Evolutionary conservation across 1,140 invertebrate species (phyloP), one percentile per base, ranked within the genome.

Genomic region (Trichonephila clavata): DNA sequence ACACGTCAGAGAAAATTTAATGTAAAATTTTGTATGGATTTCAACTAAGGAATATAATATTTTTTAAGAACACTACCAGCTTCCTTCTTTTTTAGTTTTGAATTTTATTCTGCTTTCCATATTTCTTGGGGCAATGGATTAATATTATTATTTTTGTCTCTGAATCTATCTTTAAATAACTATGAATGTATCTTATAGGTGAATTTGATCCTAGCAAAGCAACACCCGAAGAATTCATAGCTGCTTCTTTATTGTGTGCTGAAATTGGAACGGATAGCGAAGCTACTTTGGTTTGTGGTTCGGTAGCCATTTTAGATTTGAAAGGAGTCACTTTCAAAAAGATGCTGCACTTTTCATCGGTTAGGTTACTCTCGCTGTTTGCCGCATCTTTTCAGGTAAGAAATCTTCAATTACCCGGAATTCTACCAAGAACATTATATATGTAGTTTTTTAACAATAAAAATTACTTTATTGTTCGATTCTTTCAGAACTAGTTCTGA

Each of bases 211-310:
- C 39, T 2, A 59, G 7, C 21, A 92, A 39, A 89, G 61, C 65
- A 14, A 68, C 87, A 7, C 0, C 16, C 13, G 63, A 89, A 21
- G 87, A 71, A 32, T 39, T 89, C 61, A 43, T 89, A 14, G 87
- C 87, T 20, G 50, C 87, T 13, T 65, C 18, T 24, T 18, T 68
- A 27, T 6, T 89, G 2, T 21, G 50, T 10, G 60, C 50, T 0
- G 87, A 89, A 43, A 59, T 68, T 8, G 32, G 27, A 1, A 27
- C 59, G 0, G 61, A 89, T 2, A 27, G 7, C 18, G 87, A 89
- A 68, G 60, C 87, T 14, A 89, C 61, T 14, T 10, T 32, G 0
- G 63, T 89, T 18, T 89, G 87, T 4, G 87, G 87, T 32, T 39
- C 87, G 8, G 61, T 68, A 10, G 20, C 18, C 24, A 32, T 89